phyloP scores from a whole-genome alignment of 2,113 vertebrate species.

The Malurus elegans region DNA sequence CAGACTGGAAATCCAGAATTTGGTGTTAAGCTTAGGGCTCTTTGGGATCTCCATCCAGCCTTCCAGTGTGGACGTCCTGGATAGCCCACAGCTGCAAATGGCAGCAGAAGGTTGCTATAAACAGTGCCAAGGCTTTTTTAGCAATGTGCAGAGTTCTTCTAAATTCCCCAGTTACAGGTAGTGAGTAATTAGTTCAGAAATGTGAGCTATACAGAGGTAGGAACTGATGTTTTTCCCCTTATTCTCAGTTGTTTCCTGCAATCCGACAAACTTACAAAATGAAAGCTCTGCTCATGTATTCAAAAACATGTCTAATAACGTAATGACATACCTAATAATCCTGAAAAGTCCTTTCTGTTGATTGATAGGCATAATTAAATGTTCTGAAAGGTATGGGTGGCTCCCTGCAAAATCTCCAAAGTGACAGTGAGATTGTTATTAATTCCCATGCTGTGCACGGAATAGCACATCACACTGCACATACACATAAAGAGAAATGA shows the following conservation, averaged over 20 bases:
- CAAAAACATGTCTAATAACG: not conserved
- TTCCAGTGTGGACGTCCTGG: fast-evolving
- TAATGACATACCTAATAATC: not conserved
- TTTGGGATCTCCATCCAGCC: not conserved
- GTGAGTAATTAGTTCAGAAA: not conserved
- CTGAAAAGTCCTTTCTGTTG: not conserved
- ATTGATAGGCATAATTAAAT: not conserved
- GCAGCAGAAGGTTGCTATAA: not conserved
- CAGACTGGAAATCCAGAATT: not conserved
- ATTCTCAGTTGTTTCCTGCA: not conserved
- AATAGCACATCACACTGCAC: not conserved
- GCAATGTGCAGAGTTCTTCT: not conserved
- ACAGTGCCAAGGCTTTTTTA: not conserved
- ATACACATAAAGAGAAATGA: not conserved
- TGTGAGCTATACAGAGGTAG: not conserved
- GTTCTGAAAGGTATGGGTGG: not conserved
- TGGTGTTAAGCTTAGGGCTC: not conserved
- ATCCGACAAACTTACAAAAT: not conserved
- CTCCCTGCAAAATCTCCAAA: not conserved
- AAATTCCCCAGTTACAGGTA: not conserved
- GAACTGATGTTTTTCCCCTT: not conserved
- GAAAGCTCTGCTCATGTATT: not conserved
- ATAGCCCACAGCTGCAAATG: not conserved
- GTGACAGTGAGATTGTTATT: not conserved
- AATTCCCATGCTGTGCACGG: not conserved